Conservation (phyloP, 2,888 invertebrate genomes). For the Rhamnusium bicolor region DNA sequence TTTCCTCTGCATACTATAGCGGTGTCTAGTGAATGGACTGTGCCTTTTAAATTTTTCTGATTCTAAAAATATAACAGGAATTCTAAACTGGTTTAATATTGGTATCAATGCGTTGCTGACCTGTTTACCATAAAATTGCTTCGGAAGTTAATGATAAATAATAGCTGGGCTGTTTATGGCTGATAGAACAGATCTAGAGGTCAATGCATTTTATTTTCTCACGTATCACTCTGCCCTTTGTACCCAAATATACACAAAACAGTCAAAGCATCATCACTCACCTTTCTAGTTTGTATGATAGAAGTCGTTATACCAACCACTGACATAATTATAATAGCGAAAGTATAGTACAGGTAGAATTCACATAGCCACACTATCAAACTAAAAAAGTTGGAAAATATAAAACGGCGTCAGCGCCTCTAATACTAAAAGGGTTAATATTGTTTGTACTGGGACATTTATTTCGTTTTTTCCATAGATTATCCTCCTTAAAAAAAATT, state of each 20-base stretch:
- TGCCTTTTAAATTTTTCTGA: constrained; percentile 89
- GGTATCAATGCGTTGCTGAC: too few relatives aligned
- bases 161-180: too few relatives aligned
- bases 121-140: too few relatives aligned
- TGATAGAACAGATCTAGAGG: too few relatives aligned
- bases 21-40: constrained; percentile 83
- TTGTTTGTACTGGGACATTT: constrained; percentile 83
- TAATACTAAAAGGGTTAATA: constrained; percentile 81
- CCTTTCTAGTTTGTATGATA: constrained; percentile 88
- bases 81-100: too few relatives aligned
- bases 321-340: constrained; percentile 89
- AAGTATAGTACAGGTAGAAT: constrained; percentile 90
- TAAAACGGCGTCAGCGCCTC: constrained; percentile 97
- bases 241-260: too few relatives aligned
- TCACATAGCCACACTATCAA: constrained; percentile 91
- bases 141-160: not conserved
- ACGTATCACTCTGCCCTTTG: too few relatives aligned
- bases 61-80: constrained; percentile 77
- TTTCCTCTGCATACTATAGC: constrained; percentile 77
- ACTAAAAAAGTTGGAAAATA: constrained; percentile 94
- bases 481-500: constrained; percentile 76
- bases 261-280: constrained; percentile 65
- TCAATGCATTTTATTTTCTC: too few relatives aligned
- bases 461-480: constrained; percentile 91
- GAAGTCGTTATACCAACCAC: constrained; percentile 87